These are phyloP conservation scores for Pristionchus maxplancki DNA, from an alignment of 2,888 invertebrate species.

Conservation along the genomic window DNA sequence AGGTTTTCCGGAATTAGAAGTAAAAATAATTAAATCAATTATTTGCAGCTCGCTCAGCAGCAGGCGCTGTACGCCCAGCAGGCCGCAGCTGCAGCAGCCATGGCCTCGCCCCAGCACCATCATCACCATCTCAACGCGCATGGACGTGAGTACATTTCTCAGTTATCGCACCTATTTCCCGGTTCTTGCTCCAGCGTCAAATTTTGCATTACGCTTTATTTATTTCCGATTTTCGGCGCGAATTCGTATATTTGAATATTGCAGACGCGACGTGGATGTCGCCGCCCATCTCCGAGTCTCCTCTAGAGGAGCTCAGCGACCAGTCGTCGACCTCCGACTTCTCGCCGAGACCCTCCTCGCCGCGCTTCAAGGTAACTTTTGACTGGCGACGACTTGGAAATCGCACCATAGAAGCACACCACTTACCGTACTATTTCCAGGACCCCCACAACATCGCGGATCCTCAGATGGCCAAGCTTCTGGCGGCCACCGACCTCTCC, in stretches of 20 bases:
- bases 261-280: slow-evolving; percentile 45
- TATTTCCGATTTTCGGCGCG: neutral
- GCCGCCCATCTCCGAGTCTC: slow-evolving; percentile 49
- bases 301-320: slow-evolving; percentile 26
- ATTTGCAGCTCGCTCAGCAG: neutral
- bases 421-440: neutral
- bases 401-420: neutral
- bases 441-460: slow-evolving; percentile 50
- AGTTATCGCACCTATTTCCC: neutral
- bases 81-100: neutral
- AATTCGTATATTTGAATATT: neutral
- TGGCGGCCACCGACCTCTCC: slow-evolving; percentile 20
- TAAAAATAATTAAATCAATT: too few relatives aligned
- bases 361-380: slow-evolving; percentile 34
- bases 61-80: neutral
- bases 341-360: slow-evolving; percentile 35
- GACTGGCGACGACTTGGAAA: slow-evolving; percentile 5
- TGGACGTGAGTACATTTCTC: neutral
- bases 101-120: slow-evolving; percentile 28
- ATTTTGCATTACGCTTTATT: neutral
- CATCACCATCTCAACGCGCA: slow-evolving; percentile 12
- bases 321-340: slow-evolving; percentile 36
- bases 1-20: neutral
- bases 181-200: neutral
- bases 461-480: slow-evolving; percentile 42